Evolutionary conservation across 2,888 invertebrate species (phyloP), one percentile per base, ranked within the genome.

Genomic region (Cotesia congregata): DNA sequence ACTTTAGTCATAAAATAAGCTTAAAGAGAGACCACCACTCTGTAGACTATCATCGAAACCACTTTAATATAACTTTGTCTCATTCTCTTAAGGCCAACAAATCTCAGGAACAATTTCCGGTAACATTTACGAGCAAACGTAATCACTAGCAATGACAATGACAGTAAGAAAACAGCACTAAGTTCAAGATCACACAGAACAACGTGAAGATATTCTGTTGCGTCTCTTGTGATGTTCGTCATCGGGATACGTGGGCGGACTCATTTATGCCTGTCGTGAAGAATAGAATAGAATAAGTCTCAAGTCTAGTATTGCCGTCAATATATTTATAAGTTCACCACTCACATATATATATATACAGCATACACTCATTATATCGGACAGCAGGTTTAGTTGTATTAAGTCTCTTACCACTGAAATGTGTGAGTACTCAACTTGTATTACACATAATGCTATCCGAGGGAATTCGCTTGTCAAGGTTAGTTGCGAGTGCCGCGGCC

Each of bases 231-330:
- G 6, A 71, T 41, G 67, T 77, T 64, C 62, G 72, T 74, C 38
- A 20, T 60, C 60, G 65, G 50, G 72, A 77, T 79, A 82, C 81
- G 82, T 82, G 80, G 81, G 80, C 78, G 80, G 77, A 79, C 80
- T 84, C 82, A 85, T 84, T 84, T 83, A 85, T 83, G 81, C 80
- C 59, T 75, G 72, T 78, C 81, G 80, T 80, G 74, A 80, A 75
- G 76, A 50, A 50, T 50, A 50, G 50, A 50, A 50, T 17, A 15
- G 9, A 9, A 38, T 50, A 9, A 68, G 41, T 41, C 40, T 15
- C 38, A 3, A 68, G 41, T 41, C 40, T 15, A n/a, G 68, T 60
- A 64, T 50, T 62, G 59, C 74, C 30, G 30, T 60, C 50, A 67
- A 69, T 76, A 78, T 67, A 72, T 76, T 69, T 64, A 40, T 64